phyloP scores from a whole-genome alignment of 2,888 invertebrate species.

The Ophraella communa region DNA sequence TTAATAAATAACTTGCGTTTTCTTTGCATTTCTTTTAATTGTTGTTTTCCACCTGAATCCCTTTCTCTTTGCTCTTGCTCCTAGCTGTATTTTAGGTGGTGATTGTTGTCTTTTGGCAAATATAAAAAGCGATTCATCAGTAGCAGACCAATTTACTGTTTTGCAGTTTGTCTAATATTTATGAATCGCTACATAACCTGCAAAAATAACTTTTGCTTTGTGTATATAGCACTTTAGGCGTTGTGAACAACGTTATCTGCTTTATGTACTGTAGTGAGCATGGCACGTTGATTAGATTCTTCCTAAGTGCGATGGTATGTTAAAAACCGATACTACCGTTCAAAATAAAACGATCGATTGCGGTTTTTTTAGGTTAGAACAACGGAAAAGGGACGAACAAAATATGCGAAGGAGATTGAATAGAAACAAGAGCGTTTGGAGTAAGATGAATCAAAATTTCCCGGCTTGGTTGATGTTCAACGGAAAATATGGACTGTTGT shows the following conservation, averaged over 20 bases:
- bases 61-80: background rate
- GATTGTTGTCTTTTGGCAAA: background rate
- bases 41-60: conserved; percentile 1
- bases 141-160: background rate
- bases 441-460: conserved; percentile 54
- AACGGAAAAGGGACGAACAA: conserved; percentile 66
- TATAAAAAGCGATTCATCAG: background rate
- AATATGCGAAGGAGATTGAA: conserved; percentile 60
- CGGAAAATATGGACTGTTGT: conserved; percentile 59
- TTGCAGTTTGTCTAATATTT: no score
- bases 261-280: background rate
- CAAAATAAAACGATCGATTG: conserved; percentile 1
- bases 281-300: background rate
- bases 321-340: background rate
- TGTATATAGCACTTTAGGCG: background rate
- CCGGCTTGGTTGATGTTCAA: conserved; percentile 59
- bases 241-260: background rate
- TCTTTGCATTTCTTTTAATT: conserved; percentile 19
- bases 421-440: conserved; percentile 53
- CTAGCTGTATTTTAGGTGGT: background rate
- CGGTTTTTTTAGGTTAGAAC: conserved; percentile 64
- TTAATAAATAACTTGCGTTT: conserved; percentile 11
- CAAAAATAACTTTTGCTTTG: background rate
- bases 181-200: no score
- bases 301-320: background rate